phyloP scores from a whole-genome alignment of 1,140 invertebrate species.

The Papilio polyxenes region DNA sequence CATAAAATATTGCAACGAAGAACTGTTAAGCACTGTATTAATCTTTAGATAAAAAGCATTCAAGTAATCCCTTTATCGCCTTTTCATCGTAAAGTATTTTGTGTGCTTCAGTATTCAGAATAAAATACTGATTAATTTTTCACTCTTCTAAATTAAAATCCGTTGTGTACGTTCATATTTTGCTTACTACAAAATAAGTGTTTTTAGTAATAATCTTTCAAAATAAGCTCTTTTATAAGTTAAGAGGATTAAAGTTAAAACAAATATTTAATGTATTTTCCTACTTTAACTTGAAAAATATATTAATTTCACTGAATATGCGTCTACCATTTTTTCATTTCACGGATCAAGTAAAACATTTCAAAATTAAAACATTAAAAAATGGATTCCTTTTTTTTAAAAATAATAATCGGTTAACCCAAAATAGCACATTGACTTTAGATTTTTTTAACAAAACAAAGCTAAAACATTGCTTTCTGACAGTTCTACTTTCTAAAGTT shows the following conservation, averaged over 20 bases:
- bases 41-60: background rate
- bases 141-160: background rate
- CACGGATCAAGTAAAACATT: too few species aligned
- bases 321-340: background rate
- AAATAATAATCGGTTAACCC: too few species aligned
- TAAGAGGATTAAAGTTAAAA: background rate
- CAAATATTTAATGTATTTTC: background rate
- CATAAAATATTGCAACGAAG: background rate
- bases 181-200: background rate
- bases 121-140: background rate
- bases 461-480: too few species aligned
- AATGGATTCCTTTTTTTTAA: too few species aligned
- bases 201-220: background rate
- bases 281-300: background rate
- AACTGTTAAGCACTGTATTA: conserved; percentile 2
- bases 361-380: too few species aligned
- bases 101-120: background rate
- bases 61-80: background rate
- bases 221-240: conserved; percentile 7
- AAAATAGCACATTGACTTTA: too few species aligned
- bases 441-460: too few species aligned
- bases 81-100: background rate
- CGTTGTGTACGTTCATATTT: background rate
- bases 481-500: too few species aligned
- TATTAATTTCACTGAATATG: background rate